Conservation (phyloP, 2,797 vertebrate species). For the Percopsis omiscomaycus region DNA sequence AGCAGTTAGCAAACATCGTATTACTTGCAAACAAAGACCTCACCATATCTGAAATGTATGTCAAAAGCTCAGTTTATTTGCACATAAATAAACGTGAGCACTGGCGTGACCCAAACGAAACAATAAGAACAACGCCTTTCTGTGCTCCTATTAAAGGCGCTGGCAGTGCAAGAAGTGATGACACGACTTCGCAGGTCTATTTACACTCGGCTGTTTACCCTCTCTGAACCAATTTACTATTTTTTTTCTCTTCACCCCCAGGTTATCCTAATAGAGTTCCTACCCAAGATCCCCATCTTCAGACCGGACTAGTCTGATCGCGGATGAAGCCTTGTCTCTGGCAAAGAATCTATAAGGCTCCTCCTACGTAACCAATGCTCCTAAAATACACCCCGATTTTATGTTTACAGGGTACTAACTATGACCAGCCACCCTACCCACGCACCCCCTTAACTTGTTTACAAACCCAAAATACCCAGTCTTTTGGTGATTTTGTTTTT, state of each 20-base stretch:
- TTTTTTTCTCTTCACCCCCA: slow-evolving; percentile 77
- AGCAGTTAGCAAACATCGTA: no score
- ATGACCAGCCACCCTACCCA: slow-evolving; percentile 1
- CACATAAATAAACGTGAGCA: no score
- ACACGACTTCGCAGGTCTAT: no score
- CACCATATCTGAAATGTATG: no score
- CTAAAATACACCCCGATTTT: slow-evolving; percentile 53
- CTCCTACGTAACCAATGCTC: slow-evolving; percentile 30
- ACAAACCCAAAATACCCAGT: slow-evolving; percentile 51
- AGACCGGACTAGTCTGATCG: slow-evolving; percentile 90
- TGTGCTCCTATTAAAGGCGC: no score
- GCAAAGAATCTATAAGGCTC: slow-evolving; percentile 68
- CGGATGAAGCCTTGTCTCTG: slow-evolving; percentile 86
- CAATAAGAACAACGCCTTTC: no score
- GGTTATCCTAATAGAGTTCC: slow-evolving; percentile 99
- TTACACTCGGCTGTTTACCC: neutral
- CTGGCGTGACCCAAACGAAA: no score
- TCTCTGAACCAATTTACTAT: neutral
- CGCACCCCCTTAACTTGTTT: slow-evolving; percentile 54
- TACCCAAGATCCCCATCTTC: slow-evolving; percentile 99
- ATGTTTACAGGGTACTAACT: slow-evolving; percentile 65
- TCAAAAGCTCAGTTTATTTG: no score
- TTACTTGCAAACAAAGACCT: no score
- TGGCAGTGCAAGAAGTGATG: no score
- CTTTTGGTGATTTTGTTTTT: slow-evolving; percentile 13